These are phyloP conservation scores for Melitaea cinxia DNA, from an alignment of 1,140 invertebrate species.

Conservation along the genomic window DNA sequence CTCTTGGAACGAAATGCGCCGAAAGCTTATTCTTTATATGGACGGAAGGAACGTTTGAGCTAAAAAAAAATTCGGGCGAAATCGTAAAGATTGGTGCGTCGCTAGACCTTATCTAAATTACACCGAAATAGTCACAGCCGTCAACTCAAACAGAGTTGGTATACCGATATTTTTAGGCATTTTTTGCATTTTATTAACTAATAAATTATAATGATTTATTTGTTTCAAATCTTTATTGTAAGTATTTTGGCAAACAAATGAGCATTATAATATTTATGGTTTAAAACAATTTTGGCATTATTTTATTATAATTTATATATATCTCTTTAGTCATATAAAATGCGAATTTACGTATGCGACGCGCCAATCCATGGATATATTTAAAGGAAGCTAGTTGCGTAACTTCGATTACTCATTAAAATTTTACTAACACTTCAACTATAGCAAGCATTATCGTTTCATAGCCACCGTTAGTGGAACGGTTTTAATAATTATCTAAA, in stretches of 20 bases:
- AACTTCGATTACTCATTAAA: conserved; percentile 9
- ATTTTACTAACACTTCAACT: conserved; percentile 11
- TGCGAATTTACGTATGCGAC: conserved; percentile 18
- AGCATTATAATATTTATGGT: conserved; percentile 1
- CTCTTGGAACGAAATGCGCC: conserved; percentile 26
- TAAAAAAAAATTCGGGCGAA: conserved; percentile 60
- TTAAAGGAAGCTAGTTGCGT: conserved; percentile 19
- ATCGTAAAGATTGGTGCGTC: conserved; percentile 44
- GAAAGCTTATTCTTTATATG: conserved; percentile 68
- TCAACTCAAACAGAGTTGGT: background rate
- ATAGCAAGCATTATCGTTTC: conserved; percentile 48
- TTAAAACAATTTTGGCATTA: conserved; percentile 8
- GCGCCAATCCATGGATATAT: conserved; percentile 26
- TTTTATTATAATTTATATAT: background rate
- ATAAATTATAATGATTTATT: background rate
- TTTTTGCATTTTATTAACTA: background rate
- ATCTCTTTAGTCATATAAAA: background rate
- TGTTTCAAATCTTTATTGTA: background rate
- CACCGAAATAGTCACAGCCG: conserved; percentile 7
- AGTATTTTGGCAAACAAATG: conserved; percentile 21
- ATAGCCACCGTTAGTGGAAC: conserved; percentile 49
- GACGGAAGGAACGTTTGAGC: conserved; percentile 78
- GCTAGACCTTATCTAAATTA: conserved; percentile 17
- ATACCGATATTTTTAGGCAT: background rate
- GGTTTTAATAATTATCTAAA: conserved; percentile 35